These are phyloP conservation scores for Sebastes steindachneri DNA, from an alignment of 2,797 vertebrate species.

Conservation along the genomic window DNA sequence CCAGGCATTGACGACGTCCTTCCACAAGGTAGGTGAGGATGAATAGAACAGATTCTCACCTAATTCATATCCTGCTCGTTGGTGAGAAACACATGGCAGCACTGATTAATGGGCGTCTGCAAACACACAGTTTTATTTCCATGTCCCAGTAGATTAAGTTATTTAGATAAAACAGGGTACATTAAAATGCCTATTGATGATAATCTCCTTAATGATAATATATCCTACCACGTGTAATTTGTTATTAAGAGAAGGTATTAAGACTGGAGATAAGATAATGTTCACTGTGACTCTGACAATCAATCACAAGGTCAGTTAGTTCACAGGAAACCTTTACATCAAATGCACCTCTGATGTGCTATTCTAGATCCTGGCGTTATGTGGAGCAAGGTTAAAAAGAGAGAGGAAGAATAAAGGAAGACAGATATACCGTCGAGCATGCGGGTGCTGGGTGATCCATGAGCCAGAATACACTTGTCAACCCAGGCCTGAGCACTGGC, in stretches of 20 bases:
- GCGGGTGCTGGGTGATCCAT: slow-evolving; percentile 60
- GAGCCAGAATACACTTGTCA: slow-evolving; percentile 65
- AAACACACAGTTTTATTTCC: slow-evolving; percentile 13
- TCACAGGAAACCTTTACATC: slow-evolving; percentile 12
- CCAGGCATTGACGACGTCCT: slow-evolving; percentile 61
- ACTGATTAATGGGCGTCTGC: slow-evolving; percentile 12
- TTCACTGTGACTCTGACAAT: slow-evolving; percentile 17
- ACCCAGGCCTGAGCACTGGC: slow-evolving; percentile 71
- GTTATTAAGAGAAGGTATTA: slow-evolving; percentile 20
- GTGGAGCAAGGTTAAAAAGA: not conserved
- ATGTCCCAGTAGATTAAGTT: slow-evolving; percentile 17
- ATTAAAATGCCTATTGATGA: slow-evolving; percentile 8
- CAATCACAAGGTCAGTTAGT: slow-evolving; percentile 7
- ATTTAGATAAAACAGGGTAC: slow-evolving; percentile 22
- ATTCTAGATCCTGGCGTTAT: not conserved
- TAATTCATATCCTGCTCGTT: slow-evolving; percentile 73
- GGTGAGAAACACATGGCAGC: slow-evolving; percentile 29
- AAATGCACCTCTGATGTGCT: not conserved
- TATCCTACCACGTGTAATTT: slow-evolving; percentile 10
- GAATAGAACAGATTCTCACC: slow-evolving; percentile 80
- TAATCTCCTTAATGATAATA: slow-evolving; percentile 24
- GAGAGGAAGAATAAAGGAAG: not conserved
- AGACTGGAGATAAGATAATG: slow-evolving; percentile 35
- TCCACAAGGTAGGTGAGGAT: not conserved
- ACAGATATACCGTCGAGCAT: slow-evolving; percentile 56